A percentile compares a stretch with the other conserved stretches of the same genome.
These are phyloP conservation scores for Ladona fulva DNA, from an alignment of 1,140 invertebrate genomes.

Conservation along the genomic window DNA sequence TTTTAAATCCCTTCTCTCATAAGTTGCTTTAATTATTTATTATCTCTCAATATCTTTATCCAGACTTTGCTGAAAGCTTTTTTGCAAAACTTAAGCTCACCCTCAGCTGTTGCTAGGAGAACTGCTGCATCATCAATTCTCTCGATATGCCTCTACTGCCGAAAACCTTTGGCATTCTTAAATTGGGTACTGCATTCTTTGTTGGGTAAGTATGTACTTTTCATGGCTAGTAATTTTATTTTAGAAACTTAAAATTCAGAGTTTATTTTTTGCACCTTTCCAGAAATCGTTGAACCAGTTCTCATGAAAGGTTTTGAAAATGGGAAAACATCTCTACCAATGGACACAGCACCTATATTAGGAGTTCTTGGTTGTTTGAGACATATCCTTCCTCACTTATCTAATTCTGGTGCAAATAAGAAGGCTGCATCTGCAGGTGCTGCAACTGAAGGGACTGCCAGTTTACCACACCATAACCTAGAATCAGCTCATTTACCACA, in stretches of 20 bases:
- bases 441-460: neutral
- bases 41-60: slow-evolving; percentile 25
- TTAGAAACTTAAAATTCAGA: neutral
- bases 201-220: slow-evolving; percentile 33
- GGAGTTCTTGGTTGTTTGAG: slow-evolving; percentile 56
- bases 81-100: slow-evolving; percentile 51
- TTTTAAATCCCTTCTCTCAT: slow-evolving; percentile 21
- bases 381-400: slow-evolving; percentile 48
- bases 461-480: neutral
- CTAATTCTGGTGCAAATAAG: slow-evolving; percentile 19
- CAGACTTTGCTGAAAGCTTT: slow-evolving; percentile 55
- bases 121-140: slow-evolving; percentile 55
- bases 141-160: slow-evolving; percentile 50
- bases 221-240: slow-evolving; percentile 17
- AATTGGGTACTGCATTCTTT: slow-evolving; percentile 46
- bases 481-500: neutral
- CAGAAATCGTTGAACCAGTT: slow-evolving; percentile 45
- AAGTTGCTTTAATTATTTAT: slow-evolving; percentile 12
- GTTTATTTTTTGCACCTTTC: slow-evolving; percentile 17
- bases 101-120: slow-evolving; percentile 48
- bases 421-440: slow-evolving; percentile 16
- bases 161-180: slow-evolving; percentile 51
- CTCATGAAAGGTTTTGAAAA: slow-evolving; percentile 24
- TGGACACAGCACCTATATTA: slow-evolving; percentile 39
- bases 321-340: neutral